Percentiles rank a stretch among this genome's conserved stretches.
These are phyloP conservation scores for Catocala nupta DNA, from an alignment of 2,888 invertebrate species.

Conservation along the genomic window DNA sequence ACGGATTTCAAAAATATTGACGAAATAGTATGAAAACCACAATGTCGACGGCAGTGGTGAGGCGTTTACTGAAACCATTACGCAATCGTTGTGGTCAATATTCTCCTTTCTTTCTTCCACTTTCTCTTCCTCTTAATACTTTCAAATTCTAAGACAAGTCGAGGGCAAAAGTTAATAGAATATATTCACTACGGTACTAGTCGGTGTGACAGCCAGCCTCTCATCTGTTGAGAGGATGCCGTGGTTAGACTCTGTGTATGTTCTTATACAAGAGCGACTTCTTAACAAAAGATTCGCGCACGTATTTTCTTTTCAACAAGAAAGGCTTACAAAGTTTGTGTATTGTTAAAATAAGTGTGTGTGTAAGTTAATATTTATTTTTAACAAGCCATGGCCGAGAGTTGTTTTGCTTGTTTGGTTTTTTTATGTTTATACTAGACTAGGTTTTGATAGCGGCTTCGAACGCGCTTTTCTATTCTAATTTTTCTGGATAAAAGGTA, in stretches of 20 bases:
- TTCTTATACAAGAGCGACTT: constrained; percentile 62
- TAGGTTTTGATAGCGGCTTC: too few species aligned
- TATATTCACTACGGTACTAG: constrained; percentile 17
- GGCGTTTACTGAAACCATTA: too few species aligned
- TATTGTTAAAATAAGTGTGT: constrained; percentile 34
- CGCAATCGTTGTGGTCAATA: too few species aligned
- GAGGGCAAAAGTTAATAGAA: not conserved
- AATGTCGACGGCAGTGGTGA: too few species aligned
- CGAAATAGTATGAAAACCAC: too few species aligned
- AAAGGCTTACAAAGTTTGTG: constrained; percentile 46
- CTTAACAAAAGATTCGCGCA: constrained; percentile 66
- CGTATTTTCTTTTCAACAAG: constrained; percentile 44
- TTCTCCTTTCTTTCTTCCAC: too few species aligned
- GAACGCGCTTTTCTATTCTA: too few species aligned
- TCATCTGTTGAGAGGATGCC: constrained; percentile 51
- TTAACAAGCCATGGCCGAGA: constrained; percentile 15
- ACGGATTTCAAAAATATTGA: too few species aligned
- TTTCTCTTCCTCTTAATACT: too few species aligned
- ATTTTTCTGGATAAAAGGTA: too few species aligned
- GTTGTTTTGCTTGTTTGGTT: not conserved
- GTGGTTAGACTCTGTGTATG: constrained; percentile 58
- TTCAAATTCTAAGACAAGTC: too few species aligned
- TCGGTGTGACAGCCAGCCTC: constrained; percentile 54
- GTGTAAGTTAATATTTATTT: constrained; percentile 30
- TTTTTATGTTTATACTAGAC: too few species aligned